Conservation (phyloP, 2,888 invertebrate genomes). For the Monoplex corrugatus region DNA sequence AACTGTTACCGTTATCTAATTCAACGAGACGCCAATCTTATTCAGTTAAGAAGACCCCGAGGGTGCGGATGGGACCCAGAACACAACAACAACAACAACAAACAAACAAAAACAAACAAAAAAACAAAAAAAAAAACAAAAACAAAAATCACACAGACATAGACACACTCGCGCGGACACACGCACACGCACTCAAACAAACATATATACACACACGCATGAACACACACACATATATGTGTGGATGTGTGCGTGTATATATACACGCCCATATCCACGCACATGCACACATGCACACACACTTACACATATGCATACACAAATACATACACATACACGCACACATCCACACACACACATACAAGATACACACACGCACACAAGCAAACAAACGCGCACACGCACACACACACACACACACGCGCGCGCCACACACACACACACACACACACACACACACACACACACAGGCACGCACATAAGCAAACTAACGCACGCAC, state of each 20-base stretch:
- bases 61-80: no score
- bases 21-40: no score
- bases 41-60: no score
- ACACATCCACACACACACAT: not conserved
- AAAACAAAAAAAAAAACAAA: no score
- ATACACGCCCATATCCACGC: not conserved
- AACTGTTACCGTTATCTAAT: no score
- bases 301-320: not conserved
- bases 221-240: not conserved
- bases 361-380: not conserved
- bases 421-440: not conserved
- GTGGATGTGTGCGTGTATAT: not conserved
- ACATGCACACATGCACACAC: not conserved
- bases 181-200: not conserved
- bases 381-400: not conserved
- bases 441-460: constrained; percentile 1
- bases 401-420: constrained; percentile 8
- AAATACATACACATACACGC: not conserved
- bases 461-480: not conserved
- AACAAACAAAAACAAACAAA: no score
- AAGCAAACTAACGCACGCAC: not conserved
- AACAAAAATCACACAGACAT: not conserved
- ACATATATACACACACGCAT: no score
- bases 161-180: not conserved
- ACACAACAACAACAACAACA: no score